Conservation (phyloP, 2,113 vertebrate genomes). For the Naja naja region DNA sequence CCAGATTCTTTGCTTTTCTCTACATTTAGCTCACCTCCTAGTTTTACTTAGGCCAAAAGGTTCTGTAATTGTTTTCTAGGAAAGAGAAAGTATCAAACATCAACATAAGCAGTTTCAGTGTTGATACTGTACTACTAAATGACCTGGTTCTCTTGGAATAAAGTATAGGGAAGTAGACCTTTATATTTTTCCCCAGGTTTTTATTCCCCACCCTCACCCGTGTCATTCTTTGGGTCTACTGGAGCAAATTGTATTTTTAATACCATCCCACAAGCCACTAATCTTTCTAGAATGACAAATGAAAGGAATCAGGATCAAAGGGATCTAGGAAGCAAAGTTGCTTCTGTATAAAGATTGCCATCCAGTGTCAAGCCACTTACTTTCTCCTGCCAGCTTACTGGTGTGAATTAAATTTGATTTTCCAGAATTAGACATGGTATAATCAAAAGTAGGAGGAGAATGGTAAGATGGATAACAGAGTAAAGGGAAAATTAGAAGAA, state of each 20-base stretch:
- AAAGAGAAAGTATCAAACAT: background rate
- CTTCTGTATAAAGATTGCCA: fast-evolving
- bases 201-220: fast-evolving
- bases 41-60: background rate
- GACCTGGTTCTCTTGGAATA: background rate
- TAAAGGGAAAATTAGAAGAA: background rate
- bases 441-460: background rate
- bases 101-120: background rate
- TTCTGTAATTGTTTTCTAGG: background rate
- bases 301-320: background rate
- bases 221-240: background rate
- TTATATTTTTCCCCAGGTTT: background rate
- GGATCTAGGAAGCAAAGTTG: background rate
- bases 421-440: background rate
- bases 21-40: background rate
- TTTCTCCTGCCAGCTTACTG: fast-evolving
- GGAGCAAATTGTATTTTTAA: background rate
- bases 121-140: background rate
- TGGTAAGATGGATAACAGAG: background rate
- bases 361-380: background rate
- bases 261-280: background rate
- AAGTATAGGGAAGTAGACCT: background rate
- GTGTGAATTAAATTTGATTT: background rate
- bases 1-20: background rate
- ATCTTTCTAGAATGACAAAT: background rate